Evolutionary conservation across 2,113 vertebrate genomes (phyloP), one percentile per base, ranked within the genome.

Genomic region (Climacteris rufus): DNA sequence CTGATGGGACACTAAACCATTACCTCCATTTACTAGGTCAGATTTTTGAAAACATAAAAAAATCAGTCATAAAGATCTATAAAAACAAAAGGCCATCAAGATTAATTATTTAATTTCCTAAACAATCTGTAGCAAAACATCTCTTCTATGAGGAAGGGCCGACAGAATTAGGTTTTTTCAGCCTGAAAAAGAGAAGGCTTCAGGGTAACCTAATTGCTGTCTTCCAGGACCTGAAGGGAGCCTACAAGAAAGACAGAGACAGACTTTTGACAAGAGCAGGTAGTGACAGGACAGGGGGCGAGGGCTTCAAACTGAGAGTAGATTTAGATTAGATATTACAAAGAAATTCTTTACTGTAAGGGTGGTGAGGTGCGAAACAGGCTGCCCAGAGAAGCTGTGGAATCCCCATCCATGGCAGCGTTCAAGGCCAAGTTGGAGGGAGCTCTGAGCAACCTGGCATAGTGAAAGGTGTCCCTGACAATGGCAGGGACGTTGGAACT

Each of bases 381-480:
- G 20, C 3, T 40, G 24, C 30, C 13, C 5, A 12, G 30, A 71
- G 23, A 39, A 25, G 30, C 0, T 56, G 30, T 25, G 24, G 20
- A n/a, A 47, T 15, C 40, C 30, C 9, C n/a, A 70, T 25, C 24
- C 20, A n/a, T n/a, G 2, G 4, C 70, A 45, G 28, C 1, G 0
- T 39, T 47, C 24, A 78, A 53, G 47, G 47, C 23, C 64, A 64
- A 35, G 20, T 7, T 40, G 21, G 24, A 53, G 12, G 24, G 23
- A 30, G 30, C 30, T 80, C 64, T 87, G 56, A 79, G 42, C 16
- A 79, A 35, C 7, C 16, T 12, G 40, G 5, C 49, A 16, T 27
- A 61, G 11, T 31, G 21, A 13, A 47, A 76, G 7, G 17, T 27
- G 15, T 40, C 14, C 21, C 24, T 53, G 30, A 8, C 13, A 24